Percentiles rank a stretch among this genome's conserved stretches.
phyloP scores from a whole-genome alignment of 2,113 vertebrate species.

The Mormyrus lacerda region DNA sequence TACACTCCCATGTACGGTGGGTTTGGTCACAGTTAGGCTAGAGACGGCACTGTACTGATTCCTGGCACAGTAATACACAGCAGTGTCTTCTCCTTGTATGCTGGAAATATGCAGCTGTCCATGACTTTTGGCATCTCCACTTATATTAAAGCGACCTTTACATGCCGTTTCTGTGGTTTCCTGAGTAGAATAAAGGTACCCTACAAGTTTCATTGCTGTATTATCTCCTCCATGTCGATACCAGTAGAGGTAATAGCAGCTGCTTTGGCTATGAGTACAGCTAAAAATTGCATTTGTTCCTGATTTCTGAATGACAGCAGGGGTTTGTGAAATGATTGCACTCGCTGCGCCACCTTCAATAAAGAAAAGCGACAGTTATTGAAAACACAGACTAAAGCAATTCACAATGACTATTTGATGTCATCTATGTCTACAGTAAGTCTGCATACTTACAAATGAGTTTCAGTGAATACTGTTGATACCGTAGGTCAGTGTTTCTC shows the following conservation, averaged over 20 bases:
- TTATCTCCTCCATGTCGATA: conserved; percentile 38
- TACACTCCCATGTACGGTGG: background rate
- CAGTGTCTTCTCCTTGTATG: conserved; percentile 29
- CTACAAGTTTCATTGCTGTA: conserved; percentile 40
- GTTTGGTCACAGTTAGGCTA: background rate
- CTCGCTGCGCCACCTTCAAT: background rate
- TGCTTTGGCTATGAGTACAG: conserved; percentile 38
- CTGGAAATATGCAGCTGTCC: conserved; percentile 40
- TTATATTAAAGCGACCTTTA: conserved; percentile 23
- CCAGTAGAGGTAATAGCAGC: conserved; percentile 24
- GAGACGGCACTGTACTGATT: conserved; percentile 44
- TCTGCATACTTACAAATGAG: background rate
- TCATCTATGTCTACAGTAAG: background rate
- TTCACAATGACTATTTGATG: background rate
- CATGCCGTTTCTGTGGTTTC: conserved; percentile 24
- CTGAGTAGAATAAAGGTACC: conserved; percentile 15
- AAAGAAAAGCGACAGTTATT: background rate
- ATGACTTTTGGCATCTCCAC: conserved; percentile 9
- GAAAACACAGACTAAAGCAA: background rate
- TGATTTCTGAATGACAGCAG: conserved; percentile 18
- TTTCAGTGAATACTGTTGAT: background rate
- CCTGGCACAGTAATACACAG: conserved; percentile 55
- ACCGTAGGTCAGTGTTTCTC: no score
- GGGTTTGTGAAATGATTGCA: conserved; percentile 27
- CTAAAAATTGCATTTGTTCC: background rate